Evolutionary conservation across 2,113 vertebrate genomes (phyloP), one percentile per base, ranked within the genome.

Genomic region (Tachysurus fulvidraco): DNA sequence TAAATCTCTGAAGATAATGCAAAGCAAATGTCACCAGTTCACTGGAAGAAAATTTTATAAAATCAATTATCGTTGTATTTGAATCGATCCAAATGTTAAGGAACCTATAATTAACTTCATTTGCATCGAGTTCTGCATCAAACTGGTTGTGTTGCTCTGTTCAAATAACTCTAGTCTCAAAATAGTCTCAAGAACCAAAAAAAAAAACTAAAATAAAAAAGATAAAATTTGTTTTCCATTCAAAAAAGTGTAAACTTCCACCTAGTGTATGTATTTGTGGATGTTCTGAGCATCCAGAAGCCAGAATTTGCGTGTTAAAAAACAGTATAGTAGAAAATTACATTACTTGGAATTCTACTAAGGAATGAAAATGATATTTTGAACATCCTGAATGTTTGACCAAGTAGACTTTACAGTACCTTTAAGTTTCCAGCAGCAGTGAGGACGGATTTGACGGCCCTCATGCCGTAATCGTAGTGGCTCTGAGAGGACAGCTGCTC

Each of bases 401-500:
- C 7, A 55, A 30, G 6, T 44, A 19, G 23, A 0, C 36, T 17
- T 36, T 50, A 50, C 5, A 50, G 46, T 94, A 98, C 97, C 96
- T 98, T 97, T 10, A 97, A 93, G 80, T 97, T 97, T 57, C 96
- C 97, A 1, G 97, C 97, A 9, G 96, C 96, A 0, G 97, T 97
- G 2, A 97, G 95, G 88, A 98, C 96, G 4, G 97, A 97, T 91
- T 98, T 98, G 84, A 98, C 96, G 0, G 96, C 97, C 87, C 97
- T 95, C 97, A 98, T 98, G 23, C 96, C 96, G 0, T 98, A 98
- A 91, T 98, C 96, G 0, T 98, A 97, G 93, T 98, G 97, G 87
- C 96, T 96, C 69, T 98, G 97, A 0, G 95, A 96, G 16, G 97
- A 98, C 85, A 98, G 85, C 85, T 97, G 97, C 88, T 98, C 96